Evolutionary conservation across 2,888 invertebrate genomes (phyloP).

Genomic region (Melanchra persicariae): DNA sequence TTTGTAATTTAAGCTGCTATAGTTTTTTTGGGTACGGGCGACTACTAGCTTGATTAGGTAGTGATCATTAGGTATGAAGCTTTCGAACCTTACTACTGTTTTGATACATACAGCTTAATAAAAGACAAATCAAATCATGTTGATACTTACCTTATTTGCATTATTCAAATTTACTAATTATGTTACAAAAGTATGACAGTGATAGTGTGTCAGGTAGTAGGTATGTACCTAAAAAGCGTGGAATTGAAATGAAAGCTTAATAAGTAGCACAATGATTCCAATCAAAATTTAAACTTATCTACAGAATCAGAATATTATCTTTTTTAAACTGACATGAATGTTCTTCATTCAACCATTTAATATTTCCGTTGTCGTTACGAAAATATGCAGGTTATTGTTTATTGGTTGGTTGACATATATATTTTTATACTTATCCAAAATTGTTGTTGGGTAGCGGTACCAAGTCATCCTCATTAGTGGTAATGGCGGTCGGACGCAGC

Average conservation of each 20-base stretch:
- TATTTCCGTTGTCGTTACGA: slow-evolving; percentile 6
- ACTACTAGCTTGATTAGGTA: slow-evolving; percentile 1
- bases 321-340: neutral
- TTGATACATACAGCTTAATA: neutral
- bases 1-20: slow-evolving; percentile 14
- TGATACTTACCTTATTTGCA: neutral
- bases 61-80: neutral
- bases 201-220: too few relatives aligned
- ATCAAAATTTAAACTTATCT: neutral
- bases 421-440: slow-evolving; percentile 64
- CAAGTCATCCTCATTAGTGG: slow-evolving; percentile 82
- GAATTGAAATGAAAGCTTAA: neutral
- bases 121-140: too few relatives aligned
- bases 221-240: neutral
- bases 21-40: neutral
- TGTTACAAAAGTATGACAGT: too few relatives aligned
- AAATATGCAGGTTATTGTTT: slow-evolving; percentile 45
- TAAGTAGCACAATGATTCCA: neutral
- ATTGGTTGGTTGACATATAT: slow-evolving; percentile 60
- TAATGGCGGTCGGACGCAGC: slow-evolving; percentile 78
- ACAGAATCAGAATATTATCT: neutral
- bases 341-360: neutral
- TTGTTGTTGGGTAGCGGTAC: slow-evolving; percentile 60
- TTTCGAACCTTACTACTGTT: neutral
- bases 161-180: too few relatives aligned